A percentile compares a stretch with the other conserved stretches of the same genome.
phyloP scores from a whole-genome alignment of 2,888 invertebrate genomes.

The Lagria hirta region DNA sequence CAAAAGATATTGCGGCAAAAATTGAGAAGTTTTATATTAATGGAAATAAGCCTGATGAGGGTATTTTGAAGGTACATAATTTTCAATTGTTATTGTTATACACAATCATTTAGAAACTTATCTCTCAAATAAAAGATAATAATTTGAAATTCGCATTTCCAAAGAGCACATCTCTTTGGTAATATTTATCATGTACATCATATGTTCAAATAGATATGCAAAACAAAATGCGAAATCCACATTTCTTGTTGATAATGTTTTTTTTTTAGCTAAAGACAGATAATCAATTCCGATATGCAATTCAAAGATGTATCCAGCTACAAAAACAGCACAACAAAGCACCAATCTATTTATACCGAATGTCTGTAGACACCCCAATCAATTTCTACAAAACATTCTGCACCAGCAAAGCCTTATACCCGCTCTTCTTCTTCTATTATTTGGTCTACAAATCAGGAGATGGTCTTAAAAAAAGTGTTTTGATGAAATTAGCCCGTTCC shows the following conservation, averaged over 20 bases:
- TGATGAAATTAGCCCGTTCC: slow-evolving; percentile 23
- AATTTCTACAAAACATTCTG: slow-evolving; percentile 42
- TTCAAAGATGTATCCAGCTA: slow-evolving; percentile 32
- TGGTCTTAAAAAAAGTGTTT: slow-evolving; percentile 28
- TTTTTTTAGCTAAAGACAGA: slow-evolving; percentile 45
- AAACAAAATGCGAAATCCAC: too few relatives aligned
- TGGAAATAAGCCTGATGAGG: slow-evolving; percentile 49
- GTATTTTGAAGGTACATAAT: too few relatives aligned
- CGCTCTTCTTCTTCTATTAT: slow-evolving; percentile 33
- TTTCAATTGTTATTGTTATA: too few relatives aligned
- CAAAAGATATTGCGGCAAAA: slow-evolving; percentile 47
- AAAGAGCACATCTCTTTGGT: slow-evolving; percentile 48
- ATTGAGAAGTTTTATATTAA: slow-evolving; percentile 55
- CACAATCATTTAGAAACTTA: too few relatives aligned
- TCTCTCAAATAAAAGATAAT: too few relatives aligned
- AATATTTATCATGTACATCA: too few relatives aligned
- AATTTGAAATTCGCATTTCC: too few relatives aligned
- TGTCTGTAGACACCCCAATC: slow-evolving; percentile 39
- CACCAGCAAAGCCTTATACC: slow-evolving; percentile 26
- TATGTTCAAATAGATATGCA: too few relatives aligned
- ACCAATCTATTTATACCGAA: slow-evolving; percentile 43
- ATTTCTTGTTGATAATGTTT: too few relatives aligned
- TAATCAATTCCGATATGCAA: slow-evolving; percentile 43
- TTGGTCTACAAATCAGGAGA: slow-evolving; percentile 35
- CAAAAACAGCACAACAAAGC: slow-evolving; percentile 32